Conservation (phyloP, 2,888 invertebrate species). For the Drosophila acutilabella region DNA sequence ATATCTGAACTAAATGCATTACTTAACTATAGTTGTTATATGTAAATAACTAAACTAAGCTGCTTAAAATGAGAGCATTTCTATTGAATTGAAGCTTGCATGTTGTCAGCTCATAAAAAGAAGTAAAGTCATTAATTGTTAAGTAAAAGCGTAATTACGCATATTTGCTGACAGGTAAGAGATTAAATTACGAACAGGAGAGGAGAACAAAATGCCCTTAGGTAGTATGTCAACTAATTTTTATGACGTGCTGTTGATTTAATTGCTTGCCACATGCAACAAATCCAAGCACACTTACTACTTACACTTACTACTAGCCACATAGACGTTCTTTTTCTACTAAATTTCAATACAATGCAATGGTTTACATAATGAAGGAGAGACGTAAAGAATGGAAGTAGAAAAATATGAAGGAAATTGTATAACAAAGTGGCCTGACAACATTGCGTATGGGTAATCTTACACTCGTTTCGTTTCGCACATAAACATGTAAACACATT, state of each 20-base stretch:
- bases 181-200: slow-evolving; percentile 51
- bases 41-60: slow-evolving; percentile 6
- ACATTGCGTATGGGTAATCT: slow-evolving; percentile 73
- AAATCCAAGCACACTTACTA: not conserved
- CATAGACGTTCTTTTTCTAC: not conserved
- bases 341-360: slow-evolving; percentile 8
- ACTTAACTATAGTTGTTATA: not conserved
- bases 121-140: slow-evolving; percentile 36
- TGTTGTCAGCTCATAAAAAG: slow-evolving; percentile 35
- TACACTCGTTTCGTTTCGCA: slow-evolving; percentile 57
- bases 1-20: slow-evolving; percentile 6
- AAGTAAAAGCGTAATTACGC: slow-evolving; percentile 48
- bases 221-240: slow-evolving; percentile 34
- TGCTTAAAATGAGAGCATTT: slow-evolving; percentile 1
- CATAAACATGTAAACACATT: slow-evolving; percentile 75
- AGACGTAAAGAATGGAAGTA: not conserved
- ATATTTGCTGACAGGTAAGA: slow-evolving; percentile 52
- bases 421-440: slow-evolving; percentile 65
- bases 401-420: slow-evolving; percentile 35
- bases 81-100: slow-evolving; percentile 24
- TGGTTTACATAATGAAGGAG: slow-evolving; percentile 15
- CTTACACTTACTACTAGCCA: not conserved
- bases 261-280: slow-evolving; percentile 57
- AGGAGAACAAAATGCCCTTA: slow-evolving; percentile 2
- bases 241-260: slow-evolving; percentile 45